These are phyloP conservation scores for Thaumatotibia leucotreta DNA, from an alignment of 1,140 invertebrate genomes.

Conservation along the genomic window DNA sequence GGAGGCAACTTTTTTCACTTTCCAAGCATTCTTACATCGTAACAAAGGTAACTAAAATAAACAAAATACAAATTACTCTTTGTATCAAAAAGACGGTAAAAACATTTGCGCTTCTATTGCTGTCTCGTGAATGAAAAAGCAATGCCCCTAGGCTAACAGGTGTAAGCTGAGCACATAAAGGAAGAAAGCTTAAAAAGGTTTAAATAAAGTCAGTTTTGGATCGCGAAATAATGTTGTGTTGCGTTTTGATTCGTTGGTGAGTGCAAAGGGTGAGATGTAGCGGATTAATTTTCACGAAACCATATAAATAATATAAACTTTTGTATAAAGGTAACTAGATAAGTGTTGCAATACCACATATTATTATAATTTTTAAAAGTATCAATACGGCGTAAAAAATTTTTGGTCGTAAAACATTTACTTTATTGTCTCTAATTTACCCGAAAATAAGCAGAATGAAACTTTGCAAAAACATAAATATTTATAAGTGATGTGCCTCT, in stretches of 20 bases:
- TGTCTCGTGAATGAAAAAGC: conserved; percentile 42
- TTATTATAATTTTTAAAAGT: too few species aligned
- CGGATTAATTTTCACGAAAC: not conserved
- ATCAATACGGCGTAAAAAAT: too few species aligned
- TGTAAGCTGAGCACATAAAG: conserved; percentile 67
- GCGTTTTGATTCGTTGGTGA: conserved; percentile 43
- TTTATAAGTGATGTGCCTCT: too few species aligned
- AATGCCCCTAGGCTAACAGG: conserved; percentile 65
- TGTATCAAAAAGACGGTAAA: conserved; percentile 17
- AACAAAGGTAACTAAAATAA: not conserved
- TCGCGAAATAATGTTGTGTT: conserved; percentile 58
- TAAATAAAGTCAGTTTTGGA: conserved; percentile 63
- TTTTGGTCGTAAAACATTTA: too few species aligned
- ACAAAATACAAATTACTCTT: conserved; percentile 7
- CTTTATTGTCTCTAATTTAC: too few species aligned
- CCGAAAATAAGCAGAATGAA: too few species aligned
- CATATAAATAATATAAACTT: too few species aligned
- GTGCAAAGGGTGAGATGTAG: conserved; percentile 19
- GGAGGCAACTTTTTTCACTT: too few species aligned
- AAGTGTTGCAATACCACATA: too few species aligned
- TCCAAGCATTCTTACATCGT: not conserved
- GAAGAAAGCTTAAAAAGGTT: conserved; percentile 66
- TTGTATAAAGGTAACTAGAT: too few species aligned
- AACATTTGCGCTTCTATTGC: conserved; percentile 38
- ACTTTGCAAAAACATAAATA: too few species aligned